Percentiles rank a stretch among this genome's conserved stretches.
These are phyloP conservation scores for Trachemys scripta DNA, from an alignment of 2,113 vertebrate species.

Conservation along the genomic window DNA sequence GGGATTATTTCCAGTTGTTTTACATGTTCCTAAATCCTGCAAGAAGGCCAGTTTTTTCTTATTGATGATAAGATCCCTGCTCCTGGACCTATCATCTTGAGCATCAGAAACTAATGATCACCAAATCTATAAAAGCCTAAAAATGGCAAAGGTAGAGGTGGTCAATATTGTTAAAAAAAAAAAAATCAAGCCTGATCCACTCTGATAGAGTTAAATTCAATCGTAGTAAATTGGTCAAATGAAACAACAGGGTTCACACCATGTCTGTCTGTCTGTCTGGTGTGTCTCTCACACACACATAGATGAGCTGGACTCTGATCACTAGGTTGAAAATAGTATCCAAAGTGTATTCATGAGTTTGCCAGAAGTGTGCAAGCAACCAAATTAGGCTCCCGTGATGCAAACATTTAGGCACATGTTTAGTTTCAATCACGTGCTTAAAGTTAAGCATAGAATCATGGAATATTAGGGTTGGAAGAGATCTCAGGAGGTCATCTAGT, in stretches of 20 bases:
- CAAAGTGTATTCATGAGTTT: neutral
- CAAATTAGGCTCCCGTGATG: rapidly evolving
- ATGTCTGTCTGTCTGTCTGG: neutral
- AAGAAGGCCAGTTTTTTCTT: constrained; percentile 71
- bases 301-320: neutral
- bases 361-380: neutral
- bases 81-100: constrained; percentile 58
- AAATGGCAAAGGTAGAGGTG: neutral
- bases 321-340: neutral
- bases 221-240: neutral
- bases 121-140: constrained; percentile 57
- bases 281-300: neutral
- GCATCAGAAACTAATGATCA: constrained; percentile 44
- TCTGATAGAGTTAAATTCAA: neutral
- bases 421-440: neutral
- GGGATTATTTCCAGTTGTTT: constrained; percentile 65
- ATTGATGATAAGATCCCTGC: constrained; percentile 72
- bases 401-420: rapidly evolving
- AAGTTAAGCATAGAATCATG: neutral
- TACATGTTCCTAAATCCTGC: constrained; percentile 52
- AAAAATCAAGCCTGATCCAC: constrained; percentile 23
- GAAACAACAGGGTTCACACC: neutral
- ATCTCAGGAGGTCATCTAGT: too few species aligned
- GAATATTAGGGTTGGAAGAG: too few species aligned
- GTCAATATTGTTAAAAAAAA: constrained; percentile 36